Evolutionary conservation across 1,140 invertebrate genomes (phyloP).

Genomic region (Drosophila carrolli): DNA sequence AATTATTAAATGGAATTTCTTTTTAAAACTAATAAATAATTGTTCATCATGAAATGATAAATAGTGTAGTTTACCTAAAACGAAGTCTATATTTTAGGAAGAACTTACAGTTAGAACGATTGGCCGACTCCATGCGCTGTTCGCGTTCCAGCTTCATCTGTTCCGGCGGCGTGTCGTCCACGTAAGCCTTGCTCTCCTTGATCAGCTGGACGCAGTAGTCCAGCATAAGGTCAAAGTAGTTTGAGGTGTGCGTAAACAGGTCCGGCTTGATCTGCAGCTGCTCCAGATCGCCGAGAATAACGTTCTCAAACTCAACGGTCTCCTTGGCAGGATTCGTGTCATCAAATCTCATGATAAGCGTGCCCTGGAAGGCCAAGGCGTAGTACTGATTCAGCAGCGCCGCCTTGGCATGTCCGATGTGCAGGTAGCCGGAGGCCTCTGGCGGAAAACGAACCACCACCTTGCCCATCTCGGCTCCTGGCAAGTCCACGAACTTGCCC

Average conservation of each 20-base stretch:
- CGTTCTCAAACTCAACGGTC: slow-evolving; percentile 98
- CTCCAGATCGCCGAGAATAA: slow-evolving; percentile 97
- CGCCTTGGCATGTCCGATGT: slow-evolving; percentile 99
- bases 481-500: slow-evolving; percentile 98
- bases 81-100: background rate
- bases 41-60: background rate
- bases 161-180: slow-evolving; percentile 98
- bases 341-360: slow-evolving; percentile 99
- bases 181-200: slow-evolving; percentile 95
- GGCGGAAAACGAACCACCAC: slow-evolving; percentile 98
- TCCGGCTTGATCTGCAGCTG: slow-evolving; percentile 97
- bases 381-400: slow-evolving; percentile 99
- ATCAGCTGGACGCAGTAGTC: slow-evolving; percentile 95
- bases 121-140: slow-evolving; percentile 93
- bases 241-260: slow-evolving; percentile 97
- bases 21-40: too few relatives aligned
- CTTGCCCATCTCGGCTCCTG: slow-evolving; percentile 97
- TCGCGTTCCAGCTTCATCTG: slow-evolving; percentile 98
- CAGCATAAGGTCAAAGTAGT: slow-evolving; percentile 97
- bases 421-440: slow-evolving; percentile 98
- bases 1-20: too few relatives aligned
- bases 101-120: slow-evolving; percentile 92
- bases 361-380: slow-evolving; percentile 96
- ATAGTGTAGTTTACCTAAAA: background rate
- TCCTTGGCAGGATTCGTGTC: slow-evolving; percentile 99